phyloP scores from a whole-genome alignment of 2,113 vertebrate genomes.

The Eclectus roratus region DNA sequence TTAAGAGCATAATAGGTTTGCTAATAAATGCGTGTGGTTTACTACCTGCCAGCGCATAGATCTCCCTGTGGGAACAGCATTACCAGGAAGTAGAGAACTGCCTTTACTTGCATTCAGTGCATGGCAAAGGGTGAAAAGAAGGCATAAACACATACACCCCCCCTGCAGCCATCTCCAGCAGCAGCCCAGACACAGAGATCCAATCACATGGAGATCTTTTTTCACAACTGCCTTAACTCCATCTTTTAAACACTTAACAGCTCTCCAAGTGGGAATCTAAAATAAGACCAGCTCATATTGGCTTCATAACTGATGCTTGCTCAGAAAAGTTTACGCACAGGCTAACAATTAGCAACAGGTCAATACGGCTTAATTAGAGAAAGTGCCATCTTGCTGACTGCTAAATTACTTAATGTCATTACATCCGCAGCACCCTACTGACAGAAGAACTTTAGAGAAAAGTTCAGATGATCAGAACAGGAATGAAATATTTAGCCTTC shows the following conservation, averaged over 20 bases:
- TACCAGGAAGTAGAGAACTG: not conserved
- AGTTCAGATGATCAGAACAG: not conserved
- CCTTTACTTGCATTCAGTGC: conserved; percentile 37
- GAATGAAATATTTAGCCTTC: not conserved
- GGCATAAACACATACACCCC: not conserved
- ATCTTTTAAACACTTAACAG: not conserved
- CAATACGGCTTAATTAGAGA: not conserved
- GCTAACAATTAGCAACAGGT: not conserved
- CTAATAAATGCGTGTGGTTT: conserved; percentile 28
- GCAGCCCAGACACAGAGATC: not conserved
- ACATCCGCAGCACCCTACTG: not conserved
- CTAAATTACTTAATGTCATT: not conserved
- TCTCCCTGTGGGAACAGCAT: conserved; percentile 13
- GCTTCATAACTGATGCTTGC: not conserved
- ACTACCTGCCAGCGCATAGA: not conserved
- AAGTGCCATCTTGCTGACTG: not conserved
- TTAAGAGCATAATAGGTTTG: not conserved
- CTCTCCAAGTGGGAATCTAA: not conserved
- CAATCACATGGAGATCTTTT: not conserved
- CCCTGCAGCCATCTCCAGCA: not conserved
- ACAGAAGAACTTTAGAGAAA: not conserved
- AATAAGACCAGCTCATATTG: not conserved
- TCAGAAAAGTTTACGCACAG: not conserved
- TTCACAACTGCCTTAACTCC: not conserved
- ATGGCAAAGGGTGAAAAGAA: conserved; percentile 4